Conservation (phyloP, 2,888 invertebrate species). For the Torymus texanus region DNA sequence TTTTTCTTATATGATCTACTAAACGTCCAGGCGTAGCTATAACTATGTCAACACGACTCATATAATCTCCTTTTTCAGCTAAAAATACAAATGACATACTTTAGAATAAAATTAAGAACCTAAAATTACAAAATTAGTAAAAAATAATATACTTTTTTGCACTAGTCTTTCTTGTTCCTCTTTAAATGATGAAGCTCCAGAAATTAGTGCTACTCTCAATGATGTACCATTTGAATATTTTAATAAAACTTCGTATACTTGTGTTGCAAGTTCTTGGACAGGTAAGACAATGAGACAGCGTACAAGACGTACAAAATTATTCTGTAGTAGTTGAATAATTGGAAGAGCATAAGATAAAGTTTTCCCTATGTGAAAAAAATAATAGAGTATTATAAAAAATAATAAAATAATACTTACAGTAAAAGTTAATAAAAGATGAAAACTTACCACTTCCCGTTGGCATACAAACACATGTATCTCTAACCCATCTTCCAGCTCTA, state of each 20-base stretch:
- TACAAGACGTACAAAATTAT: constrained; percentile 81
- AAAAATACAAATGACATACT: constrained; percentile 59
- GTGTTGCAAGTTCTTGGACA: constrained; percentile 92
- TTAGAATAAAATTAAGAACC: constrained; percentile 3
- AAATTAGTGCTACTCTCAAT: constrained; percentile 83
- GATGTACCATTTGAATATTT: constrained; percentile 82
- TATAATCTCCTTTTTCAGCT: constrained; percentile 79
- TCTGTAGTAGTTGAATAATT: constrained; percentile 82
- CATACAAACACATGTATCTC: constrained; percentile 96
- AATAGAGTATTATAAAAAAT: constrained; percentile 19
- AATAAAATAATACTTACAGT: not conserved
- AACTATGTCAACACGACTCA: constrained; percentile 86
- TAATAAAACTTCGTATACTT: constrained; percentile 90
- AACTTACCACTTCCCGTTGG: constrained; percentile 93
- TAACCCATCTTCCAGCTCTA: constrained; percentile 81
- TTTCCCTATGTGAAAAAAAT: constrained; percentile 77
- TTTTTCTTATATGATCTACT: constrained; percentile 92
- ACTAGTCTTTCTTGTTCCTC: constrained; percentile 79
- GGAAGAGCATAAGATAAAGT: constrained; percentile 96
- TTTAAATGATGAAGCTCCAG: constrained; percentile 82
- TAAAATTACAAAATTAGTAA: constrained; percentile 46
- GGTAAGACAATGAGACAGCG: constrained; percentile 94
- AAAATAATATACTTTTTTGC: constrained; percentile 62
- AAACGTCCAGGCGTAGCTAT: constrained; percentile 95
- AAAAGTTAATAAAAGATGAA: constrained; percentile 3